Conservation (phyloP, 1,140 invertebrate genomes). For the Drosophila mojavensis region DNA sequence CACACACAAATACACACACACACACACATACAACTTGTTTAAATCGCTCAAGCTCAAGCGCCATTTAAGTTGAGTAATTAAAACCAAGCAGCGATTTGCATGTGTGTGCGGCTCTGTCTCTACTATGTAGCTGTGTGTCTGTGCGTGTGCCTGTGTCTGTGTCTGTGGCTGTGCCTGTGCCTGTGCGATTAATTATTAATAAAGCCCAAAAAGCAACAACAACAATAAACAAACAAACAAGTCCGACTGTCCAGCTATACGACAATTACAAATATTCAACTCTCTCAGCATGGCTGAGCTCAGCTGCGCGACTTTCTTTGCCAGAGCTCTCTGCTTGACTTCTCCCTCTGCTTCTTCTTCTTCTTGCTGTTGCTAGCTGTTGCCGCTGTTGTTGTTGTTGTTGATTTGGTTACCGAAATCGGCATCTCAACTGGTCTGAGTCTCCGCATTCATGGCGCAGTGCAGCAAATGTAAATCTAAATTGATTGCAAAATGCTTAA, state of each 20-base stretch:
- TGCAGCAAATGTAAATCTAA: constrained; percentile 74
- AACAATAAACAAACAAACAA: constrained; percentile 69
- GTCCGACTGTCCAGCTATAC: constrained; percentile 60
- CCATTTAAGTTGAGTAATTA: constrained; percentile 81
- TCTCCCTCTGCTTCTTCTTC: constrained; percentile 3
- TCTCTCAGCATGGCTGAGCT: constrained; percentile 51
- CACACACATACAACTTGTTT: constrained; percentile 63
- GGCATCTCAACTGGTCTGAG: constrained; percentile 40
- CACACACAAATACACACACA: constrained; percentile 35
- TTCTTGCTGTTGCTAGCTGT: neutral
- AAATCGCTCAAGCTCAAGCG: constrained; percentile 75
- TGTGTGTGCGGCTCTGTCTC: constrained; percentile 34
- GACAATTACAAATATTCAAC: constrained; percentile 78
- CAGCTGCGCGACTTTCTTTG: constrained; percentile 49
- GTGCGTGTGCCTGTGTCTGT: constrained; percentile 7
- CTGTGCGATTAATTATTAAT: constrained; percentile 79
- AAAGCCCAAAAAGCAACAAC: constrained; percentile 64
- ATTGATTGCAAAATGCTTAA: constrained; percentile 79
- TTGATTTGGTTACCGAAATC: constrained; percentile 37
- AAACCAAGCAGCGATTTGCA: constrained; percentile 69
- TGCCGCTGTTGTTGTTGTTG: constrained; percentile 15
- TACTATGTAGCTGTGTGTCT: constrained; percentile 30
- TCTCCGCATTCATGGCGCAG: constrained; percentile 20
- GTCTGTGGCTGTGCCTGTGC: constrained; percentile 36
- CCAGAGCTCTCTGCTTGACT: constrained; percentile 33